phyloP scores from a whole-genome alignment of 2,888 invertebrate species.

The Lycophotia porphyrea region DNA sequence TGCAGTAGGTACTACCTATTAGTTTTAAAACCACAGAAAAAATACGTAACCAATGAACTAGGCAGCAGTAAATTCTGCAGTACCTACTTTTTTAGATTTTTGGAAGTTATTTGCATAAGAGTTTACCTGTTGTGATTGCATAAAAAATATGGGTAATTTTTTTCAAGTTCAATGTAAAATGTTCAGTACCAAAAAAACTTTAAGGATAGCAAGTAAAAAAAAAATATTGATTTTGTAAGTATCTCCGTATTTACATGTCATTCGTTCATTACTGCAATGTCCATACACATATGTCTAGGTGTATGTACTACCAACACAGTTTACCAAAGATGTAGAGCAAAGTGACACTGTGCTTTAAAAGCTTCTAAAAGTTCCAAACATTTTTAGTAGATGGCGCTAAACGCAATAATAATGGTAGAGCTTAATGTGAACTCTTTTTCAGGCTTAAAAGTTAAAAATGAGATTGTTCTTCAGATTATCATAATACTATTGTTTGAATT shows the following conservation, averaged over 20 bases:
- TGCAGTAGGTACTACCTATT: not conserved
- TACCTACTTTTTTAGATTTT: not conserved
- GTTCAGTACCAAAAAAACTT: not conserved
- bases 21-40: not conserved
- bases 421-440: not conserved
- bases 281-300: not conserved
- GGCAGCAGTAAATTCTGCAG: not conserved
- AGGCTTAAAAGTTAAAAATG: not conserved
- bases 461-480: not conserved
- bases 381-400: constrained; percentile 58
- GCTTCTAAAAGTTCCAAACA: constrained; percentile 53
- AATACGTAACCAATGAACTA: not conserved
- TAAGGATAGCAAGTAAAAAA: not conserved
- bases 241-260: not conserved
- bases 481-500: not conserved
- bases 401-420: constrained; percentile 35
- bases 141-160: not conserved
- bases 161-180: not conserved
- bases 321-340: too few species aligned
- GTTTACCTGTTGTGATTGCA: not conserved
- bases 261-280: too few species aligned
- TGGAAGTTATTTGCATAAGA: not conserved
- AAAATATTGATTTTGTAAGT: not conserved
- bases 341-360: constrained; percentile 25
- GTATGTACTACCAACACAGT: not conserved